These are phyloP conservation scores for Phoebastria nigripes DNA, from an alignment of 2,797 vertebrate species.

Conservation along the genomic window DNA sequence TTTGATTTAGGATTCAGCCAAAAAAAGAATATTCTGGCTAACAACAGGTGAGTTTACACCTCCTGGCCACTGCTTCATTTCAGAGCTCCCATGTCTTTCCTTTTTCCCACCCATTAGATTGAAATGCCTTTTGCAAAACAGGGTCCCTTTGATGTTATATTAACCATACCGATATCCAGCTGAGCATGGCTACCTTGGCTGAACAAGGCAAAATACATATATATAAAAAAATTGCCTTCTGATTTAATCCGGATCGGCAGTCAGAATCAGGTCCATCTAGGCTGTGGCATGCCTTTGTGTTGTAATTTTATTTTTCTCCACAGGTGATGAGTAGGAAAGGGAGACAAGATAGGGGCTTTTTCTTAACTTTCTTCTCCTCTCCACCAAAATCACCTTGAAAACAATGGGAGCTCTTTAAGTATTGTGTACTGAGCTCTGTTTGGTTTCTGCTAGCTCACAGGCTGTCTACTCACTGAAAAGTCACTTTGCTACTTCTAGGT, in stretches of 20 bases:
- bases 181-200: background rate
- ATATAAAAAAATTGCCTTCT: background rate
- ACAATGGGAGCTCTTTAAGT: background rate
- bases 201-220: background rate
- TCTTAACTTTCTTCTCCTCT: background rate
- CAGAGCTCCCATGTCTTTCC: background rate
- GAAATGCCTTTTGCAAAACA: background rate
- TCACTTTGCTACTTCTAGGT: background rate
- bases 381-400: background rate
- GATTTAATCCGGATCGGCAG: background rate
- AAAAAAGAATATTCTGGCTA: background rate
- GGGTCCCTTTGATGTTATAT: background rate
- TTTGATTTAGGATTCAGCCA: background rate
- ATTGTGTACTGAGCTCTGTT: background rate
- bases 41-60: background rate
- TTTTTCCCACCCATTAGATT: background rate
- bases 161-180: background rate
- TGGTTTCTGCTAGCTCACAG: background rate
- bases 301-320: background rate
- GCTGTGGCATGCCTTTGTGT: background rate
- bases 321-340: background rate
- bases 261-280: background rate
- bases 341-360: background rate
- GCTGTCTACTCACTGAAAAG: background rate
- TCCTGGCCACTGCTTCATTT: background rate